Conservation (phyloP, 1,140 invertebrate genomes). For the Penaeus indicus region DNA sequence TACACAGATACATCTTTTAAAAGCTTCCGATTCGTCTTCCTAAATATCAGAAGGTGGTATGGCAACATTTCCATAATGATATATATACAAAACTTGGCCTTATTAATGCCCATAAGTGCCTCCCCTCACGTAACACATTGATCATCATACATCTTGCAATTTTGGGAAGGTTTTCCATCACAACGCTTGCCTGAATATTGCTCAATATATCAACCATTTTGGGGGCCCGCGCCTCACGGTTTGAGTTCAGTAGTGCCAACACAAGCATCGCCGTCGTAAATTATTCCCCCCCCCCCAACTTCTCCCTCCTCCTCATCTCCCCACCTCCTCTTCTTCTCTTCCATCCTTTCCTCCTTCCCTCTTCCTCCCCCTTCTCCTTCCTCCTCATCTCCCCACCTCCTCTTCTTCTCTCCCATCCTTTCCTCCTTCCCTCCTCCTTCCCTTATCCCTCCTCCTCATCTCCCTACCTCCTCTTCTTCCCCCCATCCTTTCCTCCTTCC, state of each 20-base stretch:
- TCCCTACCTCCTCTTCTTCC: too few species aligned
- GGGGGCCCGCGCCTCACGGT: constrained; percentile 46
- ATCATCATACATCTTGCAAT: constrained; percentile 63
- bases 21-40: constrained; percentile 55
- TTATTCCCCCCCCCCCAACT: neutral
- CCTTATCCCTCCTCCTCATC: too few species aligned
- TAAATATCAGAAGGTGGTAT: constrained; percentile 58
- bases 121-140: constrained; percentile 60
- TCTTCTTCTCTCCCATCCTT: too few species aligned
- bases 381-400: too few species aligned
- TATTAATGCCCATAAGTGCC: constrained; percentile 63
- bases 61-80: constrained; percentile 60
- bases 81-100: constrained; percentile 65
- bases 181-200: constrained; percentile 63
- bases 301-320: too few species aligned
- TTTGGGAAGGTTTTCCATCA: constrained; percentile 63
- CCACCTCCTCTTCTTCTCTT: too few species aligned
- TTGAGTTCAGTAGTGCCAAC: constrained; percentile 56
- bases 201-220: constrained; percentile 64
- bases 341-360: too few species aligned
- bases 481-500: too few species aligned
- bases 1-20: constrained; percentile 58
- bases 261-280: constrained; percentile 23
- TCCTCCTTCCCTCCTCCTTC: too few species aligned
- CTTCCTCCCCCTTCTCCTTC: too few species aligned